Percentiles rank a stretch among this genome's conserved stretches.
These are phyloP conservation scores for Onychomys leucogaster DNA, from an alignment of 2,797 vertebrate genomes.

Conservation along the genomic window DNA sequence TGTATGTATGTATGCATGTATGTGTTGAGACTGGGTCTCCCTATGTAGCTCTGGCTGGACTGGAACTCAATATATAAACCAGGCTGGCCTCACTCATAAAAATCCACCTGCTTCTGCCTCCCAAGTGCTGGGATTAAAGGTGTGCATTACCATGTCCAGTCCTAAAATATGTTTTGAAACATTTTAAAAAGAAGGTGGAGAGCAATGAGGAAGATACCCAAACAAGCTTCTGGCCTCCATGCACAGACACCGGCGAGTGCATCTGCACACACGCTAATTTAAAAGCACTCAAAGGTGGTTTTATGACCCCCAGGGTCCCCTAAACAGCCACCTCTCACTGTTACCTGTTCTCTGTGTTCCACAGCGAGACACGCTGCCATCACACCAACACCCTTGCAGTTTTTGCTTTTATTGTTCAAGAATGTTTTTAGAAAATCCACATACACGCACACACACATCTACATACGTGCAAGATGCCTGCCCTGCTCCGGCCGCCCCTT, in stretches of 20 bases:
- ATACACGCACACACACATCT: not conserved
- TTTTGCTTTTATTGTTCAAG: conserved; percentile 77
- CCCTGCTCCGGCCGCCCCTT: not conserved
- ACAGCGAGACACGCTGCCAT: not conserved
- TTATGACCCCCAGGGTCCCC: not conserved
- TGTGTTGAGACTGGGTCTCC: not conserved
- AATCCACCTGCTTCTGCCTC: not conserved
- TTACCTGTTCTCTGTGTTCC: not conserved
- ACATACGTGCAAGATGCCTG: conserved; percentile 14
- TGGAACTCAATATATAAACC: not conserved
- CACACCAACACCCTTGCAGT: not conserved
- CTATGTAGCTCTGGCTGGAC: not conserved
- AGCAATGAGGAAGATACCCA: no score
- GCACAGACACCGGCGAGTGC: no score
- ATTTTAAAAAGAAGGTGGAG: not conserved
- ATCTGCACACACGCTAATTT: no score
- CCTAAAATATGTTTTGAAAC: not conserved
- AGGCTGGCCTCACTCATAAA: not conserved
- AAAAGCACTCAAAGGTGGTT: not conserved
- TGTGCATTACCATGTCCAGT: not conserved
- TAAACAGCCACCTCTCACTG: not conserved
- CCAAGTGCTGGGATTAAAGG: not conserved
- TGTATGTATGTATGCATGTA: no score
- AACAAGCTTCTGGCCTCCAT: not conserved
- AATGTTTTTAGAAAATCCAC: conserved; percentile 74